Percentiles rank a stretch among this genome's conserved stretches.
phyloP scores from a whole-genome alignment of 1,140 invertebrate species.

The Brachionus manjavacas region DNA sequence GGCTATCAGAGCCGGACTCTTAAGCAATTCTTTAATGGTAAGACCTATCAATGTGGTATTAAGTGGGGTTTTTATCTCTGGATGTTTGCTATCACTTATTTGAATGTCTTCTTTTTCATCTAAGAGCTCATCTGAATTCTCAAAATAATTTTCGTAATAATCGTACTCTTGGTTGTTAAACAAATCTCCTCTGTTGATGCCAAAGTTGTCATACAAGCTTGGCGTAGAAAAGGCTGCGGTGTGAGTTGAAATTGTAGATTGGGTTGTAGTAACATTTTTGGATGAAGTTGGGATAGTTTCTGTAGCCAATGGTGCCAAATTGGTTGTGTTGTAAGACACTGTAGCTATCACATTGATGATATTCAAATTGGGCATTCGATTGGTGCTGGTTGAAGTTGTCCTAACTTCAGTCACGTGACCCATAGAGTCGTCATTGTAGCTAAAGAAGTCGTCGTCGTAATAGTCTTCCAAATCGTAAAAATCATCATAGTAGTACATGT shows the following conservation, averaged over 20 bases:
- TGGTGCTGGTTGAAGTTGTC: not conserved
- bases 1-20: conserved; percentile 16
- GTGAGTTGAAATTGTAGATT: not conserved
- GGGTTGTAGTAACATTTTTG: not conserved
- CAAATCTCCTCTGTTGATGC: not conserved
- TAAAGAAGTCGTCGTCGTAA: not conserved
- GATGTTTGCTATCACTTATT: not conserved
- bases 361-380: not conserved
- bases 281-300: not conserved
- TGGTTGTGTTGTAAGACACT: not conserved
- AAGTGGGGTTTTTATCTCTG: not conserved
- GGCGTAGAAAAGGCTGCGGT: not conserved
- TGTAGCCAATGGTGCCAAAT: not conserved
- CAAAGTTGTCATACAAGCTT: not conserved
- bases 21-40: conserved; percentile 15
- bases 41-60: not conserved
- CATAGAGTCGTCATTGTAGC: not conserved
- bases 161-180: not conserved
- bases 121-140: not conserved
- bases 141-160: not conserved
- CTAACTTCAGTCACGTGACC: not conserved
- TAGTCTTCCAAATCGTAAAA: not conserved
- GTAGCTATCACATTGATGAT: not conserved
- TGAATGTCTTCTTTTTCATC: not conserved
- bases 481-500: not conserved